A percentile compares a stretch with the other conserved stretches of the same genome.
phyloP scores from a whole-genome alignment of 2,888 invertebrate genomes.

The Parascotia fuliginaria region DNA sequence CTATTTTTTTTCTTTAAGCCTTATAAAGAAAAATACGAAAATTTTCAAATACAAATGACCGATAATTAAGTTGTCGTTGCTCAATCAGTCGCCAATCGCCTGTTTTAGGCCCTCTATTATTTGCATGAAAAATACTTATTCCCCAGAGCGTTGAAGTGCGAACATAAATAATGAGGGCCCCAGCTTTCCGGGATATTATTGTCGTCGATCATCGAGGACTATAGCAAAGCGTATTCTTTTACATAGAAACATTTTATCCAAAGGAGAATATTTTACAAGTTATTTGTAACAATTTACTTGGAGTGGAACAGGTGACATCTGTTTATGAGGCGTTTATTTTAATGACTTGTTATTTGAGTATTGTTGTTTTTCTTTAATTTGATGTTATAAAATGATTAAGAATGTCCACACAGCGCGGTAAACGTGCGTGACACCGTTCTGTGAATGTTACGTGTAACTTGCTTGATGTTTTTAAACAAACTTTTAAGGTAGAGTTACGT shows the following conservation, averaged over 20 bases:
- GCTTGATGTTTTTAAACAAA: no score
- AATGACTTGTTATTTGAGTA: no score
- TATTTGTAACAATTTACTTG: slow-evolving; percentile 47
- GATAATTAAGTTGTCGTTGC: slow-evolving; percentile 23
- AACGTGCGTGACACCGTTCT: no score
- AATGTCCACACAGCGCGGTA: no score
- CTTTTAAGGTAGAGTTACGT: no score
- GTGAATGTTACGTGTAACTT: no score
- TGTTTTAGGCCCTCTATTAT: slow-evolving; percentile 55
- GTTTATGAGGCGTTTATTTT: slow-evolving; percentile 25
- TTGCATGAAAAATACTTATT: slow-evolving; percentile 71
- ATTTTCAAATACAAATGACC: slow-evolving; percentile 18
- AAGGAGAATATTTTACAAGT: slow-evolving; percentile 37
- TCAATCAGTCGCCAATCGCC: slow-evolving; percentile 37
- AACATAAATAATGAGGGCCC: slow-evolving; percentile 73
- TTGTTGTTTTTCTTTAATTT: no score
- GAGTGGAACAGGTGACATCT: neutral
- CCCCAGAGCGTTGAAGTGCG: slow-evolving; percentile 63
- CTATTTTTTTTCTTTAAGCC: neutral
- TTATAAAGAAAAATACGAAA: slow-evolving; percentile 3
- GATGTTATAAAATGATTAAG: no score
- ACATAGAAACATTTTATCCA: slow-evolving; percentile 46
- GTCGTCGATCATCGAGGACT: slow-evolving; percentile 65
- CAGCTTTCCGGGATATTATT: slow-evolving; percentile 64
- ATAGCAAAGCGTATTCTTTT: slow-evolving; percentile 49